Evolutionary conservation across 2,888 invertebrate species (phyloP), one percentile per base, ranked within the genome.

Genomic region (Ophioninae sp.): DNA sequence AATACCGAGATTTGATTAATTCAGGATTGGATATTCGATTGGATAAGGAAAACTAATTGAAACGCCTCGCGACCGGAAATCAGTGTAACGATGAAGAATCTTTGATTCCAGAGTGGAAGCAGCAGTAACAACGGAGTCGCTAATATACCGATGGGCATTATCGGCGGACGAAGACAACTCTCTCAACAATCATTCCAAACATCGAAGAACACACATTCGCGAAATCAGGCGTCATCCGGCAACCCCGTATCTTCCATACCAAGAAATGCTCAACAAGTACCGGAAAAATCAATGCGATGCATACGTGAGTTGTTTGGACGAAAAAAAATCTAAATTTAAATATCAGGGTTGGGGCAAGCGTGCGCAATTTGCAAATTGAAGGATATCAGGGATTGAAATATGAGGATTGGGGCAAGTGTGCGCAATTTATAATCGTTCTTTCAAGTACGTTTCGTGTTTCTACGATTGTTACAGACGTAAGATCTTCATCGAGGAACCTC

Each of bases 401-500:
- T n/a, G n/a, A n/a, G n/a, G n/a, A n/a, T n/a, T n/a, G n/a, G n/a
- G n/a, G n/a, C n/a, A n/a, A n/a, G n/a, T n/a, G n/a, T n/a, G n/a
- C n/a, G n/a, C n/a, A n/a, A n/a, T n/a, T n/a, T n/a, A n/a, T n/a
- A n/a, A n/a, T n/a, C n/a, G n/a, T n/a, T n/a, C n/a, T n/a, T n/a
- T n/a, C n/a, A 30, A 30, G 17, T 50, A 41, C 41, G 39, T 7
- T 39, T 7, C 5, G 6, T 41, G 41, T 6, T 2, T 50, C 17
- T 17, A 6, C 50, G 13, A 50, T 17, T 5, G 6, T 50, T 50
- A 50, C 91, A 94, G 94, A 94, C 87, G 89, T 93, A 37, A 92
- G 93, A 81, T 92, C 93, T 5, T 93, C 94, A 0, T 93, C 93
- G 39, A 90, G 93, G 79, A 94, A 93, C 87, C 91, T 93, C 39